Percentiles rank a stretch among this genome's conserved stretches.
Conservation (phyloP, 2,888 invertebrate species). For the Eupithecia vulgata region DNA sequence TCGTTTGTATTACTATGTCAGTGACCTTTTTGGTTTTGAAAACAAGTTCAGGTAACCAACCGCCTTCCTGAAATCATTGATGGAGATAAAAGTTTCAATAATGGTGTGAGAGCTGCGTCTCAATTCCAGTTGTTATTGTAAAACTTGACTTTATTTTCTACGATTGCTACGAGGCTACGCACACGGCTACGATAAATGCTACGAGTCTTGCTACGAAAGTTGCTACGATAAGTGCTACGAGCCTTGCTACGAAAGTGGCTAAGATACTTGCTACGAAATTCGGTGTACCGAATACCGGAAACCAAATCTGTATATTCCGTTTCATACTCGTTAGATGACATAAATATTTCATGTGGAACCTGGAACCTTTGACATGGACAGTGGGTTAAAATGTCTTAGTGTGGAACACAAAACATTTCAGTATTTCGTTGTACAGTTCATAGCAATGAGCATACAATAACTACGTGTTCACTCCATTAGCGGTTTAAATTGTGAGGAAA, state of each 20-base stretch:
- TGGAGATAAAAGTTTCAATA: conserved; percentile 5
- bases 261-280: background rate
- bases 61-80: background rate
- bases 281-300: background rate
- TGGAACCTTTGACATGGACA: too few relatives aligned
- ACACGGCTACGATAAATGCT: background rate
- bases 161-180: conserved; percentile 10
- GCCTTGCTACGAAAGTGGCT: conserved; percentile 1
- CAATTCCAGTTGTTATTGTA: conserved; percentile 2
- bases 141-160: conserved; percentile 2
- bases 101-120: background rate
- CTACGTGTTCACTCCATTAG: too few relatives aligned
- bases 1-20: background rate
- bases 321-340: background rate
- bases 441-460: too few relatives aligned
- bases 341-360: background rate
- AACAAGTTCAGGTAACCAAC: background rate
- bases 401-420: background rate
- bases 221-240: background rate
- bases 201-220: background rate
- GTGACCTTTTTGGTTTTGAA: background rate
- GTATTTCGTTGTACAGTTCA: background rate
- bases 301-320: background rate
- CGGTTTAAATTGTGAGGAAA: background rate
- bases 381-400: too few relatives aligned